Evolutionary conservation across 2,113 vertebrate species (phyloP).

Genomic region (Oreotrochilus melanogaster): DNA sequence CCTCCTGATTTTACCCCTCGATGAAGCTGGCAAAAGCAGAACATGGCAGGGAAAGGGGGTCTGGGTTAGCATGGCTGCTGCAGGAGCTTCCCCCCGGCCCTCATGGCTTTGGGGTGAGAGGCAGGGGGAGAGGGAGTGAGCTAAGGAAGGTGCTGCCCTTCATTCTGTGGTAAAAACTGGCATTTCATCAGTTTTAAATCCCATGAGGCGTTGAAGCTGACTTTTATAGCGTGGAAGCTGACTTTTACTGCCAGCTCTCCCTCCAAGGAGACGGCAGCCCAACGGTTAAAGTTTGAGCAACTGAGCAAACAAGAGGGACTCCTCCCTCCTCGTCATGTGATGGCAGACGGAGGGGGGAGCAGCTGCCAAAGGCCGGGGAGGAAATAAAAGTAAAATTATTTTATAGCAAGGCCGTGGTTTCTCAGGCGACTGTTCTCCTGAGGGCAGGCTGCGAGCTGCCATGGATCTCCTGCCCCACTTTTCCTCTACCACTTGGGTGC

Average conservation of each 20-base stretch:
- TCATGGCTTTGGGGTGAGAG: no score
- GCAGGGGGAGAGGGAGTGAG: no score
- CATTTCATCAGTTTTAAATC: background rate
- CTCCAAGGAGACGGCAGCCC: background rate
- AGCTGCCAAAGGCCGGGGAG: background rate
- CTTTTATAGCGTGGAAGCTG: no score
- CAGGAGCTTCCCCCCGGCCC: no score
- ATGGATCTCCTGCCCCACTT: slow-evolving; percentile 30
- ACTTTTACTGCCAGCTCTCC: no score
- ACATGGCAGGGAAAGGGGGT: background rate
- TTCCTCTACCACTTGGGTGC: slow-evolving; percentile 70
- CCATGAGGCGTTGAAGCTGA: background rate
- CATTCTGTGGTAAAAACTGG: background rate
- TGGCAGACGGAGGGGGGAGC: no score
- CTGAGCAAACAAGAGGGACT: fast-evolving
- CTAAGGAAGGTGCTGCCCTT: background rate
- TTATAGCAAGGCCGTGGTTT: background rate
- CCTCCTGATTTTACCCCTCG: fast-evolving
- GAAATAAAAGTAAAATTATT: background rate
- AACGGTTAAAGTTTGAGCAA: background rate
- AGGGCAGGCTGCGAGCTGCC: background rate
- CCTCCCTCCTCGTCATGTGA: background rate
- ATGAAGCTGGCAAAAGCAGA: background rate
- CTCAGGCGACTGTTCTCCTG: fast-evolving
- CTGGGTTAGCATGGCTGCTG: background rate